These are phyloP conservation scores for Rotaria magnacalcarata DNA, from an alignment of 2,888 invertebrate species.

Conservation along the genomic window DNA sequence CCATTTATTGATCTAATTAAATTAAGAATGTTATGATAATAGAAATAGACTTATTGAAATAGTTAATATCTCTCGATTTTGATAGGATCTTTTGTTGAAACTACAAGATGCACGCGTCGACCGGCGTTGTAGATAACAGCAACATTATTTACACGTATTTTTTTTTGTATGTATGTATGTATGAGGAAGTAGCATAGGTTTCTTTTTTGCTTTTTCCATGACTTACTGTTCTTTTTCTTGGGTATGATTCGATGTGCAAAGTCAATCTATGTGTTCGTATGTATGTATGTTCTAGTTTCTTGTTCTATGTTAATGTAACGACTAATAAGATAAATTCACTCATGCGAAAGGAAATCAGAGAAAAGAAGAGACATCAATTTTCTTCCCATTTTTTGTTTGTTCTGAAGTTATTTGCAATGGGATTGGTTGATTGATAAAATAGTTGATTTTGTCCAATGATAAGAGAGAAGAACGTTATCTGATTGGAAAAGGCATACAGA, in stretches of 20 bases:
- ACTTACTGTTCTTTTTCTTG: background rate
- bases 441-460: conserved; percentile 11
- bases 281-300: background rate
- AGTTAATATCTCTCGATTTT: background rate
- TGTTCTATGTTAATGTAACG: background rate
- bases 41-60: background rate
- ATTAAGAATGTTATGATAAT: conserved; percentile 15
- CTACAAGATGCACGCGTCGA: conserved; percentile 7
- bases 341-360: background rate
- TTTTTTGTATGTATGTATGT: background rate
- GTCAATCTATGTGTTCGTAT: background rate
- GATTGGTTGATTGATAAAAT: conserved; percentile 12
- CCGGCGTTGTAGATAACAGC: background rate
- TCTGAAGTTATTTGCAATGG: background rate
- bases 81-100: conserved; percentile 26
- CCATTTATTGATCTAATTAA: background rate
- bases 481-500: background rate
- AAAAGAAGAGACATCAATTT: background rate
- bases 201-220: background rate
- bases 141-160: background rate
- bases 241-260: background rate
- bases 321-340: conserved; percentile 20
- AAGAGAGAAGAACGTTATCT: conserved; percentile 2
- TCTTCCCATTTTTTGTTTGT: background rate
- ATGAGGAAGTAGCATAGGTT: background rate